Conservation (phyloP, 2,113 vertebrate species). For the Daboia siamensis region DNA sequence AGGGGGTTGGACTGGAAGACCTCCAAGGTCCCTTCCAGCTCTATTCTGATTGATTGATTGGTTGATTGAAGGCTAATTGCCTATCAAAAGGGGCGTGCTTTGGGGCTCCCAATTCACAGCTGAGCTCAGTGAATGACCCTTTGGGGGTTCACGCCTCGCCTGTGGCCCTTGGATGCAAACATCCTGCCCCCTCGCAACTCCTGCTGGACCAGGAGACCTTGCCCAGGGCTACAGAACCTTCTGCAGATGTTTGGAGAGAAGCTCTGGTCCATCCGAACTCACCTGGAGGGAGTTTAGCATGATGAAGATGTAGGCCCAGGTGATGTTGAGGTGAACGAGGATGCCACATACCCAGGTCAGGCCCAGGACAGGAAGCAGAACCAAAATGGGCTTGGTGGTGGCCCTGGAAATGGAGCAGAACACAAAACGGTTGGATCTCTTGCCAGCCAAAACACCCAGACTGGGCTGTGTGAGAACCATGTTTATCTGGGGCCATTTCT, state of each 20-base stretch:
- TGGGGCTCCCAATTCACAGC: neutral
- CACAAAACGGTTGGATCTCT: accelerated
- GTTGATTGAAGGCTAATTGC: neutral
- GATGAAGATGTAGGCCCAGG: constrained; percentile 81
- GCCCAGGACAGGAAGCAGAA: constrained; percentile 86
- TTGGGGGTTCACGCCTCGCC: too few species aligned
- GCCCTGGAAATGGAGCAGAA: constrained; percentile 67
- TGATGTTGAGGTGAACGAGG: constrained; percentile 82
- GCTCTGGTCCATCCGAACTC: constrained; percentile 12
- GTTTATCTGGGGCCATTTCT: neutral
- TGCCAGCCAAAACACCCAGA: too few species aligned
- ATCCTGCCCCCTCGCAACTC: neutral
- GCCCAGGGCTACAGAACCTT: neutral
- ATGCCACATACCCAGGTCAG: constrained; percentile 88
- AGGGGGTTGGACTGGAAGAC: too few species aligned
- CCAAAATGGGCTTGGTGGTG: constrained; percentile 81
- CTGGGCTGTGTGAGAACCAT: neutral
- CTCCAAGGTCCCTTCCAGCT: too few species aligned
- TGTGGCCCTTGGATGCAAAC: neutral
- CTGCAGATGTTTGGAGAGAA: neutral
- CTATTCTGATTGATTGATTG: too few species aligned
- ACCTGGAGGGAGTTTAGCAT: constrained; percentile 90
- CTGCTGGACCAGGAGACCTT: neutral
- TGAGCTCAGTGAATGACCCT: neutral
- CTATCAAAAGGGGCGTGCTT: neutral